Evolutionary conservation across 2,113 vertebrate genomes (phyloP).

Genomic region (Micronisus gabar): DNA sequence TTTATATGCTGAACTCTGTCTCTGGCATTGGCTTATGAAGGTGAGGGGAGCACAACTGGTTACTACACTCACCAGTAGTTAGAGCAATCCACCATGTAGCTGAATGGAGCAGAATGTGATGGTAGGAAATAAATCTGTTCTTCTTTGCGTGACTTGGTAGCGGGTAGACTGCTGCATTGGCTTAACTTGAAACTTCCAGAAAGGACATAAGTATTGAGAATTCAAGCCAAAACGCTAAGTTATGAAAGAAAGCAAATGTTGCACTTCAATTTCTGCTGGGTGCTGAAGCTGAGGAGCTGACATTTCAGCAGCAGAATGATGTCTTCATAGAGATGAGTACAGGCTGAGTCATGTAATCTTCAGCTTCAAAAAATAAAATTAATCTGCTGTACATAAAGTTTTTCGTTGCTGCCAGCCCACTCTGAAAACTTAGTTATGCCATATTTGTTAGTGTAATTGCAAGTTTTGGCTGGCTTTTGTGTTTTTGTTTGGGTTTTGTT

Average conservation of each 20-base stretch:
- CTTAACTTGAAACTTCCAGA: slow-evolving; percentile 28
- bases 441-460: slow-evolving; percentile 7
- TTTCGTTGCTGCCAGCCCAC: neutral
- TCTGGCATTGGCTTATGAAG: neutral
- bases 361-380: slow-evolving; percentile 45
- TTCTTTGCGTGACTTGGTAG: neutral
- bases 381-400: slow-evolving; percentile 4
- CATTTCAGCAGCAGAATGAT: slow-evolving; percentile 37
- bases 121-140: neutral
- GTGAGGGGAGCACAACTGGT: neutral
- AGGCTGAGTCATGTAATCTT: slow-evolving; percentile 36
- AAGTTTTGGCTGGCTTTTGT: neutral
- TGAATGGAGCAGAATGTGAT: neutral
- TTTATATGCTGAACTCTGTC: neutral
- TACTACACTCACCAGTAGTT: no score
- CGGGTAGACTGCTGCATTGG: slow-evolving; percentile 20
- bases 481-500: neutral
- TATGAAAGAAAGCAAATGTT: slow-evolving; percentile 39
- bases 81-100: rapidly evolving
- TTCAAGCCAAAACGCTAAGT: slow-evolving; percentile 38
- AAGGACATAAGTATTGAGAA: slow-evolving; percentile 39
- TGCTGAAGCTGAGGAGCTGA: slow-evolving; percentile 33
- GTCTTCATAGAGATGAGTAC: slow-evolving; percentile 46
- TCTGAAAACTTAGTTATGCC: slow-evolving; percentile 18
- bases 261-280: slow-evolving; percentile 24